phyloP scores from a whole-genome alignment of 92 coral and sea anemone genomes.

The Phenganax stokvisi region DNA sequence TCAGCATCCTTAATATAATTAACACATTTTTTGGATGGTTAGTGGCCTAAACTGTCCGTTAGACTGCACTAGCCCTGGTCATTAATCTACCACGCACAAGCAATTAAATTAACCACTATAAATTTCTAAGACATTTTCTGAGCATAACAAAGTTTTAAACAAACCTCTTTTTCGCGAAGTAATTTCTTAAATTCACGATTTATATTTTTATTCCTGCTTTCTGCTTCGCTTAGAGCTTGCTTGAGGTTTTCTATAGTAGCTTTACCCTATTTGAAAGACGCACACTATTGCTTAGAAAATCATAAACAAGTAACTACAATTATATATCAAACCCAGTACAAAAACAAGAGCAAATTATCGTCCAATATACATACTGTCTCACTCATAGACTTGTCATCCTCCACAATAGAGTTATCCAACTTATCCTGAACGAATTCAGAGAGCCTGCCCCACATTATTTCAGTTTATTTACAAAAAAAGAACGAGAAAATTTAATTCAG shows the following conservation, averaged over 20 bases:
- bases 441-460: constrained; percentile 87
- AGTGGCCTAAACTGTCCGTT: too few species aligned
- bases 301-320: neutral
- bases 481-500: neutral
- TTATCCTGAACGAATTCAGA: constrained; percentile 91
- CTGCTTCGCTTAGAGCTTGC: constrained; percentile 63
- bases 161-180: constrained; percentile 76
- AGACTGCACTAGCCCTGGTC: too few species aligned
- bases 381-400: constrained; percentile 49
- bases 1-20: too few species aligned
- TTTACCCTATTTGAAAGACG: neutral
- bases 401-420: constrained; percentile 80
- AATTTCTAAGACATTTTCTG: neutral
- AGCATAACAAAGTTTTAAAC: constrained; percentile 5
- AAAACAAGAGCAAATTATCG: neutral
- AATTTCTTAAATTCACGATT: constrained; percentile 77
- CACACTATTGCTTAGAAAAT: too few species aligned
- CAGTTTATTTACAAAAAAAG: neutral
- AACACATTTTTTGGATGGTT: too few species aligned
- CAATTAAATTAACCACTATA: neutral
- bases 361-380: constrained; percentile 29
- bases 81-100: too few species aligned
- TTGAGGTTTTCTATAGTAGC: constrained; percentile 48
- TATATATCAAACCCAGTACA: neutral
- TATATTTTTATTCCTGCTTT: constrained; percentile 69